Conservation (phyloP, 1,140 invertebrate genomes). For the Polypedilum pembai region DNA sequence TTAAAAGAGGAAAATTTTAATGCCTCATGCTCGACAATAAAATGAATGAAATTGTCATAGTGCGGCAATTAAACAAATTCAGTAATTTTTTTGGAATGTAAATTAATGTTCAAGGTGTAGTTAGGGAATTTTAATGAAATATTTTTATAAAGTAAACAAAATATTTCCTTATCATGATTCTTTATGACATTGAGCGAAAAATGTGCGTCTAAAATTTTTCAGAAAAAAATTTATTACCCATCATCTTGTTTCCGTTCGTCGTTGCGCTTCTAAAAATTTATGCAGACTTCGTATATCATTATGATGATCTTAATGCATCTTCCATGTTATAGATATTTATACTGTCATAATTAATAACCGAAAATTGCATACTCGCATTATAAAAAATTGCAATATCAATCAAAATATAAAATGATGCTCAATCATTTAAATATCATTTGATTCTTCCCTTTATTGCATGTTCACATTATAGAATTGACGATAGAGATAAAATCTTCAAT, state of each 20-base stretch:
- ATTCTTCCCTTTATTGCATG: background rate
- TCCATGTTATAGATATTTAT: background rate
- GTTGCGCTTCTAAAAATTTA: too few species aligned
- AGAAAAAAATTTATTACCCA: background rate
- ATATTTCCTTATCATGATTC: too few species aligned
- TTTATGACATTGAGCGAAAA: background rate
- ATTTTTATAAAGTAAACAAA: background rate
- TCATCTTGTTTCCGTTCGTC: background rate
- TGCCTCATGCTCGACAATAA: too few species aligned
- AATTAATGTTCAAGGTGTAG: background rate
- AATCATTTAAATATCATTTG: slow-evolving; percentile 14
- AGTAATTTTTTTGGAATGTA: background rate
- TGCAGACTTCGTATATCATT: too few species aligned
- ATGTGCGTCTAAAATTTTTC: background rate
- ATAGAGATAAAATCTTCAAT: background rate
- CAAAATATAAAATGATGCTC: background rate
- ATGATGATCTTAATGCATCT: too few species aligned
- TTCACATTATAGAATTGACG: background rate
- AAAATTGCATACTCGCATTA: slow-evolving; percentile 1
- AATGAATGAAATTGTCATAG: too few species aligned
- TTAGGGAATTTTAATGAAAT: background rate
- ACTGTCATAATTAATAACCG: slow-evolving; percentile 9
- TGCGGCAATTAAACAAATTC: too few species aligned
- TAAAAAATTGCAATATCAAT: background rate
- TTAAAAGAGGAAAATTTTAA: background rate